Percentiles rank a stretch among this genome's conserved stretches.
phyloP scores from a whole-genome alignment of 2,113 vertebrate species.

The Taxidea taxus region DNA sequence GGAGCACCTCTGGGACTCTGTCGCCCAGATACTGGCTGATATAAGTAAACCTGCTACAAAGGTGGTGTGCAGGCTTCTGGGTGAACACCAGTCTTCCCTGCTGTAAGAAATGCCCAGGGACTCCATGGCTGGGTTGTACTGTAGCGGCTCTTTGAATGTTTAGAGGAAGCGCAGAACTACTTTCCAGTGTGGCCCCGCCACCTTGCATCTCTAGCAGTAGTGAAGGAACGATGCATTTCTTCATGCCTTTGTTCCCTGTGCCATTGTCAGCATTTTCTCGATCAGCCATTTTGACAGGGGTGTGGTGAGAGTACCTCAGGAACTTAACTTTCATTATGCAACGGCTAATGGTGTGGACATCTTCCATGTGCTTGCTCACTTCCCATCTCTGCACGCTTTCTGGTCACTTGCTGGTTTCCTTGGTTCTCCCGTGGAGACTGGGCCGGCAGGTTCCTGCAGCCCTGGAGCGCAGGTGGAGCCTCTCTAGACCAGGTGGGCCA shows the following conservation, averaged over 20 bases:
- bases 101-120: neutral
- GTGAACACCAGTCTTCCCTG: neutral
- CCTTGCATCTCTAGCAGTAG: neutral
- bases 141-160: neutral
- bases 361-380: neutral
- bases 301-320: neutral
- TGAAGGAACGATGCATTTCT: neutral
- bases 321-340: neutral
- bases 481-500: neutral
- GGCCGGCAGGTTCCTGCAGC: neutral
- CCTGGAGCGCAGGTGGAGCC: neutral
- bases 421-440: neutral
- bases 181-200: neutral
- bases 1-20: neutral
- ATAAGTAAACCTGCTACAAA: neutral
- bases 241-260: neutral
- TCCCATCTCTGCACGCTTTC: neutral
- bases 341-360: neutral
- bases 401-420: neutral
- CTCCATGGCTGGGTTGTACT: neutral
- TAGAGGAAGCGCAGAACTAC: neutral
- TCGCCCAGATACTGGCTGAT: neutral
- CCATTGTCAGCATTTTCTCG: neutral
- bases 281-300: neutral
- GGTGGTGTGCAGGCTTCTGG: neutral